Conservation (phyloP, 1,140 invertebrate genomes). For the Ganaspis sp. region DNA sequence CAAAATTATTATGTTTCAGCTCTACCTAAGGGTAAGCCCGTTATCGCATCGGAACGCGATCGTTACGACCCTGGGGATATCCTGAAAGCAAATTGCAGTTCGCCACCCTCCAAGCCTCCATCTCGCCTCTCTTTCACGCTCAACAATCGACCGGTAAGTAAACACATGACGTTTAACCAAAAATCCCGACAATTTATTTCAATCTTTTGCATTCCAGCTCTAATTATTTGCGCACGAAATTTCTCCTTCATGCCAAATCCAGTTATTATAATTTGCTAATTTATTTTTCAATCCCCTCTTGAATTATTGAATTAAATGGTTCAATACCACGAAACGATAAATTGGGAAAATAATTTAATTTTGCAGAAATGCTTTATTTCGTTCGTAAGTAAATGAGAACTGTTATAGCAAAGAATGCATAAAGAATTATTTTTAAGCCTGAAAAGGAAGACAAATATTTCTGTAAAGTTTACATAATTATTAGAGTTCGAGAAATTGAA, state of each 20-base stretch:
- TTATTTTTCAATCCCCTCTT: too few species aligned
- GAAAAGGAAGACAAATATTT: too few species aligned
- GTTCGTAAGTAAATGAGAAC: too few species aligned
- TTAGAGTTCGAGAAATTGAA: too few species aligned
- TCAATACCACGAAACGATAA: too few species aligned
- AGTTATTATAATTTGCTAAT: too few species aligned
- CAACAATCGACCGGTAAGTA: conserved; percentile 85
- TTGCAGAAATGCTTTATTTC: too few species aligned
- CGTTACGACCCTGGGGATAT: conserved; percentile 85
- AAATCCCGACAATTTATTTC: background rate
- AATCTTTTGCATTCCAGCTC: background rate
- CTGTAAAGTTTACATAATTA: too few species aligned
- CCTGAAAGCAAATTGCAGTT: conserved; percentile 86
- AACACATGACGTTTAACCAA: conserved; percentile 19
- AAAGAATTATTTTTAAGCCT: too few species aligned
- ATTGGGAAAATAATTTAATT: too few species aligned
- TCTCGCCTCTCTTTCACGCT: conserved; percentile 83
- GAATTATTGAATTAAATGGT: too few species aligned
- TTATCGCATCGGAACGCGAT: conserved; percentile 78
- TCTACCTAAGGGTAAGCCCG: conserved; percentile 66
- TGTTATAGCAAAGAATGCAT: too few species aligned
- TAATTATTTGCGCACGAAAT: background rate
- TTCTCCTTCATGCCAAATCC: background rate
- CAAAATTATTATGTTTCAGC: conserved; percentile 70
- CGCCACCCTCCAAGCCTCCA: conserved; percentile 83